Evolutionary conservation across 2,113 vertebrate genomes (phyloP), one percentile per base, ranked within the genome.

Genomic region (Paramormyrops kingsleyae): DNA sequence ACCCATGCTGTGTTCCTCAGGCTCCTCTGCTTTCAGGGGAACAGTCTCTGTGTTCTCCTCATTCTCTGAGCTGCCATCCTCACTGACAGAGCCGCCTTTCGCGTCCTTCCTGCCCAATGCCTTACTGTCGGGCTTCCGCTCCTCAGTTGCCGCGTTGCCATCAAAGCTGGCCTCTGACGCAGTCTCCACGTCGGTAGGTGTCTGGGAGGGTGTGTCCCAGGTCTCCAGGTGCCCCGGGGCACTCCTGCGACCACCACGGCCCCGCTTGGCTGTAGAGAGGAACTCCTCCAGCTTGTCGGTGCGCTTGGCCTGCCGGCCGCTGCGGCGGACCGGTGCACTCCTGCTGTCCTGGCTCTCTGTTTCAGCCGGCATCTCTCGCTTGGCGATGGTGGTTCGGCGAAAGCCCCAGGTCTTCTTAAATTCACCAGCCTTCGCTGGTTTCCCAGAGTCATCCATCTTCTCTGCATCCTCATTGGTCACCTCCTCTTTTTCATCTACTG

Each of bases 231-330:
- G 93, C 0, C 94, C 91, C 0, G 97, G 95, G 0, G 93, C 92
- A 0, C 87, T 96, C 89, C 92, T 97, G 87, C 98, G 94, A 0
- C 95, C 95, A 0, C 89, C 92, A 0, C 97, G 93, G 56, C 94
- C 93, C 42, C 99, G 95, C 44, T 96, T 99, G 1, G 98, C 96
- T 0, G 97, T 98, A 0, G 96, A 97, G 8, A 99, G 96, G 90
- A 99, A 99, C 92, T 99, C 98, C 77, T 99, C 98, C 10, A 98
- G 96, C 42, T 98, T 95, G 93, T 98, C 98, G 0, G 98, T 99
- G 2, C 98, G 96, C 88, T 99, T 99, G 0, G 99, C 95, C 92
- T 99, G 98, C 53, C 99, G 93, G 0, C 99, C 98, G 0, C 98
- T 99, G 19, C 98, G 97, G 1, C 99, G 95, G 2, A 99, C 95